Conservation (phyloP, 1,140 invertebrate genomes). For the Drosophila malerkotliana region DNA sequence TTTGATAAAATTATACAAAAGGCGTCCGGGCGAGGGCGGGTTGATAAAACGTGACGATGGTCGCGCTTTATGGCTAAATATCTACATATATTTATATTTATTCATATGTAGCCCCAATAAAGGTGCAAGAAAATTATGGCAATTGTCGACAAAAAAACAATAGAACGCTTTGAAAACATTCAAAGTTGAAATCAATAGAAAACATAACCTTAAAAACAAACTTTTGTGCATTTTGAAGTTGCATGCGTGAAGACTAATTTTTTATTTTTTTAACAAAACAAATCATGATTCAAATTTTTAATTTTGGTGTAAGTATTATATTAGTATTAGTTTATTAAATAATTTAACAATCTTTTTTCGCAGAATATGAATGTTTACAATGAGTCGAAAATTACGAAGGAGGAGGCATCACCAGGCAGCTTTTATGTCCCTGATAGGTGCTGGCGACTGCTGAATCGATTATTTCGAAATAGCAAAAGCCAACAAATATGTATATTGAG, state of each 20-base stretch:
- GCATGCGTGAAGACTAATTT: too few species aligned
- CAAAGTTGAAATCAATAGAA: too few species aligned
- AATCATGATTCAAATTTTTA: too few species aligned
- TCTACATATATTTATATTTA: not conserved
- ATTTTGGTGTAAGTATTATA: too few species aligned
- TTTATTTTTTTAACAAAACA: too few species aligned
- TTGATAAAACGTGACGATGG: conserved; percentile 71
- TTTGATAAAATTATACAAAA: conserved; percentile 35
- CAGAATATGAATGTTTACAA: too few species aligned
- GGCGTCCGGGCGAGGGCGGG: conserved; percentile 21
- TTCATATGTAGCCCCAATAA: conserved; percentile 3
- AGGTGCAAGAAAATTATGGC: conserved; percentile 58
- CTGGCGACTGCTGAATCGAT: conserved; percentile 4
- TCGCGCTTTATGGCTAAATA: conserved; percentile 35
- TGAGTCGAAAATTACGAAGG: too few species aligned
- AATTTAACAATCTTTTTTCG: too few species aligned
- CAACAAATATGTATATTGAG: conserved; percentile 1
- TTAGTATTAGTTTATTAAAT: too few species aligned
- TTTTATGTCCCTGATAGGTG: conserved; percentile 8
- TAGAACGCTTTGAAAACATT: too few species aligned
- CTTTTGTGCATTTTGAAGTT: too few species aligned
- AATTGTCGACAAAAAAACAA: conserved; percentile 60
- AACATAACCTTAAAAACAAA: too few species aligned
- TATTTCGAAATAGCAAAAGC: conserved; percentile 11
- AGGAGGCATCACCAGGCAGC: not conserved